phyloP scores from a whole-genome alignment of 1,140 invertebrate genomes.

The Caenorhabditis briggsae region DNA sequence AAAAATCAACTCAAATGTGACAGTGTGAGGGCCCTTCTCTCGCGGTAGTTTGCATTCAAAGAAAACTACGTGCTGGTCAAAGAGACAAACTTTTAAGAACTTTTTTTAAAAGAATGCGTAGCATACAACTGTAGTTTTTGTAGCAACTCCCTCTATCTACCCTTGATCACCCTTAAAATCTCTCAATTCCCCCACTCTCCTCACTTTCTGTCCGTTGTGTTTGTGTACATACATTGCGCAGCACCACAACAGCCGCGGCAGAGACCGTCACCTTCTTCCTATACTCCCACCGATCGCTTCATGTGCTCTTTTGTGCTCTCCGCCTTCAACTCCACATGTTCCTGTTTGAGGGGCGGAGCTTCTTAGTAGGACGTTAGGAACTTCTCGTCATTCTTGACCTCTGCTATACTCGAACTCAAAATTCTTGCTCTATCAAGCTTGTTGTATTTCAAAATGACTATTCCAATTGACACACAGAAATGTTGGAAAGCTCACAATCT shows the following conservation, averaged over 20 bases:
- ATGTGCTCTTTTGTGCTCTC: slow-evolving; percentile 49
- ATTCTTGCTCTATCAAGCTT: slow-evolving; percentile 39
- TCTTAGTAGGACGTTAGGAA: not conserved
- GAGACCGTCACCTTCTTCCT: slow-evolving; percentile 15
- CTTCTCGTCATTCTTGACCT: slow-evolving; percentile 9
- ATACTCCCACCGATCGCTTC: not conserved
- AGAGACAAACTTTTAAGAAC: not conserved
- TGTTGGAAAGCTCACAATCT: slow-evolving; percentile 39
- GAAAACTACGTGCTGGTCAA: not conserved
- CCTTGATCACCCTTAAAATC: not conserved
- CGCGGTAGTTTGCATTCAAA: not conserved
- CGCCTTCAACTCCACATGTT: slow-evolving; percentile 30
- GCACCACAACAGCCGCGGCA: slow-evolving; percentile 28
- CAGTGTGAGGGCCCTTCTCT: too few species aligned
- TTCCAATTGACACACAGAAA: slow-evolving; percentile 30
- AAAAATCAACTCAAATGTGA: too few species aligned
- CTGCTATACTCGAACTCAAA: slow-evolving; percentile 23
- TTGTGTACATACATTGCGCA: slow-evolving; percentile 44
- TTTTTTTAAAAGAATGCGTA: not conserved
- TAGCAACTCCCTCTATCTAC: not conserved
- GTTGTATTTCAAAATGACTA: slow-evolving; percentile 51
- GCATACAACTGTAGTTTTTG: slow-evolving; percentile 4
- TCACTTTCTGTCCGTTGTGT: slow-evolving; percentile 33
- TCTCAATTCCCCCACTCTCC: slow-evolving; percentile 13
- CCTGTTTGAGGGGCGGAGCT: not conserved